Evolutionary conservation across 2,113 vertebrate species (phyloP).

Genomic region (Nothoprocta pentlandii): DNA sequence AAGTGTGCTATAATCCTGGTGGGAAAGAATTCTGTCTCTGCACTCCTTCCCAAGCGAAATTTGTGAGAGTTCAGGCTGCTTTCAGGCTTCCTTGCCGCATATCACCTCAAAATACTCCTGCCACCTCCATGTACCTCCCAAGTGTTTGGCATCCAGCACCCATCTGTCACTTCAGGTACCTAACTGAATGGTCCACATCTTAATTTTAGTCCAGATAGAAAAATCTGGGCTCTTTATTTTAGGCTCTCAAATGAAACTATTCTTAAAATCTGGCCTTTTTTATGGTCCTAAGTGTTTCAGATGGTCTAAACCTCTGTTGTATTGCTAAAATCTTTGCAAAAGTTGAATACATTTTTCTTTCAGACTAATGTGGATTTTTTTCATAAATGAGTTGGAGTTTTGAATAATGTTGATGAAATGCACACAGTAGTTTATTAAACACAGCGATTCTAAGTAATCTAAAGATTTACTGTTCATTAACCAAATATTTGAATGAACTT

Average conservation of each 20-base stretch:
- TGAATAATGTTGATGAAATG: slow-evolving; percentile 31
- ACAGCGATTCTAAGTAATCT: background rate
- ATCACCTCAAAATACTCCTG: background rate
- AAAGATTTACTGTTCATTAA: slow-evolving; percentile 56
- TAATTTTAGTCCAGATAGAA: background rate
- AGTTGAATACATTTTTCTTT: background rate
- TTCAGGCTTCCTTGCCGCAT: background rate
- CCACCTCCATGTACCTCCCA: accelerated
- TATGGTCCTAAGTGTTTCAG: background rate
- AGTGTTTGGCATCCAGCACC: no score
- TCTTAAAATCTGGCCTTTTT: background rate
- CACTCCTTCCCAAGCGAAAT: background rate
- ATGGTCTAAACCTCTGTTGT: background rate
- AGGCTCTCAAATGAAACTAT: background rate
- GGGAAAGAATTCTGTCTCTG: background rate
- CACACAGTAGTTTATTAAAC: slow-evolving; percentile 27
- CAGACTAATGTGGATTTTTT: background rate
- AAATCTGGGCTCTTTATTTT: background rate
- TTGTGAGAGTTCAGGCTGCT: background rate
- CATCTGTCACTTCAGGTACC: background rate
- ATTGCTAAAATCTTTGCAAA: background rate
- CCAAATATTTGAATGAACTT: background rate
- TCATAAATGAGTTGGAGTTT: background rate
- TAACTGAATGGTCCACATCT: background rate
- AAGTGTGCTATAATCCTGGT: accelerated